A percentile compares a stretch with the other conserved stretches of the same genome.
phyloP scores from a whole-genome alignment of 2,888 invertebrate genomes.

The Brenthis daphne region DNA sequence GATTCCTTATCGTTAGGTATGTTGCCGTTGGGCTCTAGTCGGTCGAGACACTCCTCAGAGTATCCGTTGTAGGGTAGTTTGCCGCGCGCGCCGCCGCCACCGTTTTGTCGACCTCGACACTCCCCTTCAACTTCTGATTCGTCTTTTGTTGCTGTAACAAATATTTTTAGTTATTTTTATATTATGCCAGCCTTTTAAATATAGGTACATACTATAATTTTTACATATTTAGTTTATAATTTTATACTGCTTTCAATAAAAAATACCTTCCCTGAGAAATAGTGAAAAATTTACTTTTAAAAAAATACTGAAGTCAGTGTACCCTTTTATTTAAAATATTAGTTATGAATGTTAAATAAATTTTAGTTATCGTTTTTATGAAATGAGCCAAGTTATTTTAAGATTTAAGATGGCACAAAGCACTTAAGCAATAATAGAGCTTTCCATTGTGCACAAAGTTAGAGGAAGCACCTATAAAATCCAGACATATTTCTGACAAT shows the following conservation, averaged over 20 bases:
- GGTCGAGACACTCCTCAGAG: conserved; percentile 96
- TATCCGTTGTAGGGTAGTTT: conserved; percentile 96
- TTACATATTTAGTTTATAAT: background rate
- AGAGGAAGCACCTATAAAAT: conserved; percentile 20
- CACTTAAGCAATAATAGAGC: conserved; percentile 7
- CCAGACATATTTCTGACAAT: conserved; percentile 23
- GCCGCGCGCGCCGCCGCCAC: conserved; percentile 84
- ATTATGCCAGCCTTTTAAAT: conserved; percentile 25
- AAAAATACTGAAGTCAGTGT: too few species aligned
- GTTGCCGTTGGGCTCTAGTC: conserved; percentile 96
- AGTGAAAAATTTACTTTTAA: too few species aligned
- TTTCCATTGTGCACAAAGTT: conserved; percentile 13
- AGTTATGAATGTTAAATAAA: too few species aligned
- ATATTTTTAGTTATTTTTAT: conserved; percentile 34
- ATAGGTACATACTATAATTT: background rate
- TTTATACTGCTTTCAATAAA: background rate
- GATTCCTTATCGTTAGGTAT: conserved; percentile 93
- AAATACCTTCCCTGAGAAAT: background rate
- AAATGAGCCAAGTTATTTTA: too few species aligned
- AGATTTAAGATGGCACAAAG: conserved; percentile 8
- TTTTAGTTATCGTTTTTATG: too few species aligned
- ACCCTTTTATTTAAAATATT: too few species aligned
- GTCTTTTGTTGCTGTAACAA: conserved; percentile 94
- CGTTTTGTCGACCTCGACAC: conserved; percentile 81
- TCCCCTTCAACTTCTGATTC: conserved; percentile 87